Evolutionary conservation across 1,140 invertebrate species (phyloP).

Genomic region (Mactra quadrangularis): DNA sequence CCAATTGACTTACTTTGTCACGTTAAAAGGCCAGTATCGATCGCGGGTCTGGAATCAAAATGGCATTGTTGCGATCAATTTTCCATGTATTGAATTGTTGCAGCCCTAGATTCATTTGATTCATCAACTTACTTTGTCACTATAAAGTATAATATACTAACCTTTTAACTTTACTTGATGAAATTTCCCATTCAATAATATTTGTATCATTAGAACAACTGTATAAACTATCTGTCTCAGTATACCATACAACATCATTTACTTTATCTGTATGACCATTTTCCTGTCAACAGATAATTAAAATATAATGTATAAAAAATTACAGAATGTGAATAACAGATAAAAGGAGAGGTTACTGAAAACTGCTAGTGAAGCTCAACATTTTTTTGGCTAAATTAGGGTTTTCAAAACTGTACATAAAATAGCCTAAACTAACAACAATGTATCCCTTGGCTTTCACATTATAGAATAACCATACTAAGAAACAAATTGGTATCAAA

Average conservation of each 20-base stretch:
- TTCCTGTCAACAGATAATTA: not conserved
- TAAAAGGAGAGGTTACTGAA: not conserved
- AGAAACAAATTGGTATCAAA: too few relatives aligned
- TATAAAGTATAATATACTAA: too few relatives aligned
- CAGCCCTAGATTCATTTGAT: too few relatives aligned
- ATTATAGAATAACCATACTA: too few relatives aligned
- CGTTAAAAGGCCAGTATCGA: too few relatives aligned
- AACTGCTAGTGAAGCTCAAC: not conserved
- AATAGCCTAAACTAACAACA: too few relatives aligned
- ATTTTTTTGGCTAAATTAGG: not conserved
- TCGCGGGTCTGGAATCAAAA: too few relatives aligned
- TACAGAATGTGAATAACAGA: not conserved
- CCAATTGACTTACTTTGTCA: too few relatives aligned
- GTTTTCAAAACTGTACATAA: not conserved
- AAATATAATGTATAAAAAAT: not conserved
- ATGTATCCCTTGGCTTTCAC: too few relatives aligned
- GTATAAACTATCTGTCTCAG: constrained; percentile 81
- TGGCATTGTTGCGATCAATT: too few relatives aligned
- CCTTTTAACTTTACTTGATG: constrained; percentile 82
- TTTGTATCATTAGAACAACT: constrained; percentile 84
- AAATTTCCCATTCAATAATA: constrained; percentile 85
- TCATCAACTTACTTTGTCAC: too few relatives aligned
- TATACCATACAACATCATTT: constrained; percentile 39
- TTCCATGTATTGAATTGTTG: too few relatives aligned
- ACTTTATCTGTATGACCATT: constrained; percentile 46